These are phyloP conservation scores for Aplochiton taeniatus DNA, from an alignment of 2,797 vertebrate genomes.

Conservation along the genomic window DNA sequence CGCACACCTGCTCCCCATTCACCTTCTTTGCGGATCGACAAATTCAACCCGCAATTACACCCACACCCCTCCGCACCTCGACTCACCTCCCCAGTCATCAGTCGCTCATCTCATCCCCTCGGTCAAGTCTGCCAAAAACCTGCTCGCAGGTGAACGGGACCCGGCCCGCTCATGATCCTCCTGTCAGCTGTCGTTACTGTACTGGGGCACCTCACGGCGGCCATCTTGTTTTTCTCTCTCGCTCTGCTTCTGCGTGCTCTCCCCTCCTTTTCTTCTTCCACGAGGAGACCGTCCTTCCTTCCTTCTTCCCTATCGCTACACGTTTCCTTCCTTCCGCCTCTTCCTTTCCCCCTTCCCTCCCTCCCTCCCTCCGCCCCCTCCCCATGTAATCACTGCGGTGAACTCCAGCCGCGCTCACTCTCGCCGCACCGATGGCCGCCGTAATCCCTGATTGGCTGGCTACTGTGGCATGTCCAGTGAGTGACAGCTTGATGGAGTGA, in stretches of 20 bases:
- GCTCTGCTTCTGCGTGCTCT: conserved; percentile 1
- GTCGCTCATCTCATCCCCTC: neutral
- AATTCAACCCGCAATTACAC: conserved; percentile 76
- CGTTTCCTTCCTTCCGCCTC: neutral
- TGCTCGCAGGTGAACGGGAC: conserved; percentile 25
- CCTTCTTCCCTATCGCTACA: conserved; percentile 7
- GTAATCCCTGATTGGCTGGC: conserved; percentile 36
- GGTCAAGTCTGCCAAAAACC: no score
- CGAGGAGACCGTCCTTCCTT: conserved; percentile 3
- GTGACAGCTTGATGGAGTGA: conserved; percentile 68
- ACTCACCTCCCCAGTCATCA: conserved; percentile 37
- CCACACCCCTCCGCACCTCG: conserved; percentile 54
- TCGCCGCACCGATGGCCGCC: conserved; percentile 31
- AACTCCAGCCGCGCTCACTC: conserved; percentile 24
- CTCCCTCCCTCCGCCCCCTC: neutral
- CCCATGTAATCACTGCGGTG: neutral
- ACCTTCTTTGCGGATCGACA: conserved; percentile 75
- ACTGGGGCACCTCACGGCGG: conserved; percentile 19
- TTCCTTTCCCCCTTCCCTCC: neutral
- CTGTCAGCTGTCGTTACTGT: neutral
- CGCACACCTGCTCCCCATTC: conserved; percentile 78
- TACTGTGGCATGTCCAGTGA: conserved; percentile 50
- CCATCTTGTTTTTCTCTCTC: conserved; percentile 16
- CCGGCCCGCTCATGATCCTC: neutral
- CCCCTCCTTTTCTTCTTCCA: conserved; percentile 11